phyloP scores from a whole-genome alignment of 2,797 vertebrate species.

The Neosalanx taihuensis region DNA sequence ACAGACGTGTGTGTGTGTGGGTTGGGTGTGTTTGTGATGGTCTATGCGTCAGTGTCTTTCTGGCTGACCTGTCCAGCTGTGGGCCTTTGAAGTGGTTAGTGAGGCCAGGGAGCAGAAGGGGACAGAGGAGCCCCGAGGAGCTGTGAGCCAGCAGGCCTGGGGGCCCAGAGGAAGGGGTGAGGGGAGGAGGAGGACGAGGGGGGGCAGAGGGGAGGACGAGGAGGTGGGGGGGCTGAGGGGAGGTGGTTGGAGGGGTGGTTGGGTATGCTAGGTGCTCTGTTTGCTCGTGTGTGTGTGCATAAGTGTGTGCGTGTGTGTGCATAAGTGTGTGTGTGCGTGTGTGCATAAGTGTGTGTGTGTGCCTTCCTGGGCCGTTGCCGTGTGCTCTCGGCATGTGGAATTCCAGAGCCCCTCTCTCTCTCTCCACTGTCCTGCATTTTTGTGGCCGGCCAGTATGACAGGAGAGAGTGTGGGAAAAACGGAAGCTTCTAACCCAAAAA shows the following conservation, averaged over 20 bases:
- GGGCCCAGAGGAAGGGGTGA: not conserved
- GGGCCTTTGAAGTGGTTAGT: conserved; percentile 19
- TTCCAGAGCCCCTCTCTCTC: conserved; percentile 86
- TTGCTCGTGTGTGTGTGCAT: conserved; percentile 59
- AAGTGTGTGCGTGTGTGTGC: not conserved
- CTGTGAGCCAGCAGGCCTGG: too few relatives aligned
- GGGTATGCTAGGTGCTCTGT: conserved; percentile 70
- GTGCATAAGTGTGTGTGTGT: conserved; percentile 47
- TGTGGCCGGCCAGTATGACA: conserved; percentile 94
- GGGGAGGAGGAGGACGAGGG: not conserved
- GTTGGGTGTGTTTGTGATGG: not conserved
- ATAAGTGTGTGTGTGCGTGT: not conserved
- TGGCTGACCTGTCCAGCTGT: conserved; percentile 1
- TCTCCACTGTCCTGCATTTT: conserved; percentile 90
- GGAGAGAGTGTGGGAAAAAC: conserved; percentile 98
- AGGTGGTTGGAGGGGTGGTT: conserved; percentile 35
- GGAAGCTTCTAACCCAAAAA: conserved; percentile 90
- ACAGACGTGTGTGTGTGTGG: conserved; percentile 3
- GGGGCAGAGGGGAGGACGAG: too few relatives aligned
- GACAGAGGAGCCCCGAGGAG: too few relatives aligned
- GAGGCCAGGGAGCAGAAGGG: not conserved
- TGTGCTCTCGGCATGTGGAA: conserved; percentile 87
- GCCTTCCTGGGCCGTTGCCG: conserved; percentile 80
- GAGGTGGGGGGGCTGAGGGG: not conserved
- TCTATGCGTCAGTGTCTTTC: conserved; percentile 21